These are phyloP conservation scores for Ibidorhyncha struthersii DNA, from an alignment of 2,113 vertebrate species.

Conservation along the genomic window DNA sequence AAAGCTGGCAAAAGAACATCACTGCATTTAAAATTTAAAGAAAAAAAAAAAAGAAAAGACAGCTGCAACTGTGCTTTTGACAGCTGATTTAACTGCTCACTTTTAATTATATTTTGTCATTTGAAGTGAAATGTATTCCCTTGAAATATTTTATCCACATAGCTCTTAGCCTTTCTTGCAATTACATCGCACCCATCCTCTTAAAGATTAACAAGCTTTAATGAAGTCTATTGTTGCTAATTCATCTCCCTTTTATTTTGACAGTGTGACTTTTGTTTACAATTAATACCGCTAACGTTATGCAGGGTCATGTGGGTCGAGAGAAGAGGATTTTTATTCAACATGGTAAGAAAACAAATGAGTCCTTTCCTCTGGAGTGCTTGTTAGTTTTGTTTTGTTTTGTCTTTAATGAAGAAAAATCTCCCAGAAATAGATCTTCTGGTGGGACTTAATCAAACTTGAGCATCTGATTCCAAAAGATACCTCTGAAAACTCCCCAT, in stretches of 20 bases:
- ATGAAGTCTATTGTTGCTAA: conserved; percentile 20
- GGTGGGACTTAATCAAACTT: background rate
- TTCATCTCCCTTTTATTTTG: conserved; percentile 56
- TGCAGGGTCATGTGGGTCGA: background rate
- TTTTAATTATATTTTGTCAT: conserved; percentile 72
- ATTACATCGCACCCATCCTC: conserved; percentile 14
- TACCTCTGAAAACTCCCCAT: background rate
- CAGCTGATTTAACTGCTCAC: conserved; percentile 57
- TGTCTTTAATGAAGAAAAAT: conserved; percentile 53
- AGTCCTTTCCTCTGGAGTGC: background rate
- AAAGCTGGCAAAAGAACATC: background rate
- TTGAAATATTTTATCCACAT: conserved; percentile 36
- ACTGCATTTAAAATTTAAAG: background rate
- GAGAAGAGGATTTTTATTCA: conserved; percentile 18
- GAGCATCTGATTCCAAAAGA: background rate
- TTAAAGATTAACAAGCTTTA: conserved; percentile 48
- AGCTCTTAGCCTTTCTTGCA: conserved; percentile 29
- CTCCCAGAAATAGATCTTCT: conserved; percentile 18
- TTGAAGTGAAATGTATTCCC: conserved; percentile 60
- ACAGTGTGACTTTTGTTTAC: conserved; percentile 62
- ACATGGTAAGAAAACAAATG: conserved; percentile 21
- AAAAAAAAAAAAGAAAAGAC: background rate
- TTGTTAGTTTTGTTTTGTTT: conserved; percentile 21
- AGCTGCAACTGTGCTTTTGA: conserved; percentile 46
- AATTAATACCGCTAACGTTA: conserved; percentile 25